Percentiles rank a stretch among this genome's conserved stretches.
These are phyloP conservation scores for Lottia gigantea DNA, from an alignment of 2,888 invertebrate genomes.

Conservation along the genomic window DNA sequence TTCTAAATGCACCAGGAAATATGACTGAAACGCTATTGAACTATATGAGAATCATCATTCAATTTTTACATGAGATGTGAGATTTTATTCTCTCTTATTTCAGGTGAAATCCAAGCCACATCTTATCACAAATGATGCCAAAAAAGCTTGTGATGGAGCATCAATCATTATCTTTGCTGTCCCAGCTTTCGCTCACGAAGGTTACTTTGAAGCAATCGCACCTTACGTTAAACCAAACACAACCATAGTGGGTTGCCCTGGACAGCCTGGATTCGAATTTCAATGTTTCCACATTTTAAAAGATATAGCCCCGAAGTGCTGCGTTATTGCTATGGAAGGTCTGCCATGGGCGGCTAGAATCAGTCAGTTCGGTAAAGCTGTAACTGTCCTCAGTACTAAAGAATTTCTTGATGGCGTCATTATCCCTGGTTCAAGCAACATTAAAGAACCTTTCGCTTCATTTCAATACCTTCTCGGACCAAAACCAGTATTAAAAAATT, in stretches of 20 bases:
- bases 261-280: conserved; percentile 57
- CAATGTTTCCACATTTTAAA: conserved; percentile 40
- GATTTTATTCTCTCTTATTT: too few species aligned
- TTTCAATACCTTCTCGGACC: conserved; percentile 44
- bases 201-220: conserved; percentile 46
- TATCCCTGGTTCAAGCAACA: conserved; percentile 32
- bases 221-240: conserved; percentile 45
- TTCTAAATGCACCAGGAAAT: too few species aligned
- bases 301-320: conserved; percentile 33
- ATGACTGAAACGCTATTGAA: too few species aligned
- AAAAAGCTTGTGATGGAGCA: conserved; percentile 40
- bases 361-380: conserved; percentile 43
- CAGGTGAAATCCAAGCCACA: conserved; percentile 25
- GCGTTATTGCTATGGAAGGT: conserved; percentile 45
- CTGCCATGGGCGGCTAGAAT: conserved; percentile 58
- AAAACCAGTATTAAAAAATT: conserved; percentile 36
- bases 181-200: conserved; percentile 56
- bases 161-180: conserved; percentile 51
- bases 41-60: too few species aligned
- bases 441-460: conserved; percentile 29
- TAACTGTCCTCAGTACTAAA: conserved; percentile 49
- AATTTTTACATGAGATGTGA: too few species aligned
- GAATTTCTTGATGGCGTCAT: conserved; percentile 41
- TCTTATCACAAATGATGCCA: conserved; percentile 48
- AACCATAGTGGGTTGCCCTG: conserved; percentile 51